Base-by-base conservation (phyloP, 2,888 invertebrate genomes). In the Pandemis cinnamomeana region DNA sequence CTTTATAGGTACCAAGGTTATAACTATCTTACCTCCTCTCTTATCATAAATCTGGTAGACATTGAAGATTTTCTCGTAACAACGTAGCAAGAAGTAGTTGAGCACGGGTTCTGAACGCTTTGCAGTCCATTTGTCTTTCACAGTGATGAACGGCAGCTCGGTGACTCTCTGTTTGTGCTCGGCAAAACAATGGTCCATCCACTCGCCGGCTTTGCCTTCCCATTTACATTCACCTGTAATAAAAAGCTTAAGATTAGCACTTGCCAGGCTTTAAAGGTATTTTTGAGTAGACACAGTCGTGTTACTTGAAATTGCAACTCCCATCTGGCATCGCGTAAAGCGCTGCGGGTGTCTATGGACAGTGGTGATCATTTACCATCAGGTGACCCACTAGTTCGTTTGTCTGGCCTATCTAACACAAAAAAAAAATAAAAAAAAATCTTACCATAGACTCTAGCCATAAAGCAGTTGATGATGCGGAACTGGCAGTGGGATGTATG, bases 151-250 rank as follows among this genome's bases (percentile, higher is more conserved):
- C 60, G 94, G 94, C 3, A 94, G 84, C 71, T 94, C 94, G 2
- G 93, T 88, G 73, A 95, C 94, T 78, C 91, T 94, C 71, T 94
- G 89, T 68, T 89, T 87, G 80, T 95, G 95, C 13, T 93, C 88
- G 44, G 81, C 74, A 80, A 95, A 95, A 80, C 95, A 93, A 81
- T 95, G 95, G 78, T 95, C 94, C 89, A 95, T 95, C 95, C 95
- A 95, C 71, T 95, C 94, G 2, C 95, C 95, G 76, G 95, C 95
- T 42, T 93, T 88, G 0, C 95, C 95, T 80, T 94, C 91, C 95
- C 95, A 95, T 62, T 86, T 84, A 80, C 95, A 95, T 46, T 94
- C 93, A 71, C 95, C 94, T 92, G 60, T 41, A 51, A 51, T 51
- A 7, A 51, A 51, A 2, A 44, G 44, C 44, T 44, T 44, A 44